These are phyloP conservation scores for Mus minutoides DNA, from an alignment of 2,797 vertebrate genomes.

Conservation along the genomic window DNA sequence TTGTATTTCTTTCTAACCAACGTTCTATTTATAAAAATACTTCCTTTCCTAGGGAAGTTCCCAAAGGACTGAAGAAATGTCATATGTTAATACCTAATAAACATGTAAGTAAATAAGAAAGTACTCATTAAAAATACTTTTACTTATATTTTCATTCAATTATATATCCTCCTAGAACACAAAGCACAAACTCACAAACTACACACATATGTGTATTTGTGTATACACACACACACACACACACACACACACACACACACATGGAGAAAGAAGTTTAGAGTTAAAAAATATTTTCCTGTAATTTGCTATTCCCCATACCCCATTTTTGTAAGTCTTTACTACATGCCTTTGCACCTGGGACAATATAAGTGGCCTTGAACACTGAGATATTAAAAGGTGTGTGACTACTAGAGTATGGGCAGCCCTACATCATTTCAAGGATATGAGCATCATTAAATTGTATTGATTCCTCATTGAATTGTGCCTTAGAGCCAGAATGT, in stretches of 20 bases:
- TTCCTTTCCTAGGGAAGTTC: not conserved
- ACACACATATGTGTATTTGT: too few relatives aligned
- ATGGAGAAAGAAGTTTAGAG: not conserved
- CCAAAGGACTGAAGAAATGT: not conserved
- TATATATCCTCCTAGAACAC: not conserved
- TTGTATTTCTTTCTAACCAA: not conserved
- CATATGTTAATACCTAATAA: not conserved
- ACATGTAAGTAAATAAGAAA: not conserved
- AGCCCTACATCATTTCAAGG: conserved; percentile 16
- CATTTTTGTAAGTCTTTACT: not conserved
- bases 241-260: too few relatives aligned
- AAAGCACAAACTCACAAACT: too few relatives aligned
- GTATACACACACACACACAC: too few relatives aligned
- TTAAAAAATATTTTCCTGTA: not conserved
- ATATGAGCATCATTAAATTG: conserved; percentile 59
- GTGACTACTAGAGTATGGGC: not conserved
- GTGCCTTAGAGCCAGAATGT: conserved; percentile 59
- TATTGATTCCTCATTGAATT: conserved; percentile 72
- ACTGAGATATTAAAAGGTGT: not conserved
- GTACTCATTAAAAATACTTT: not conserved
- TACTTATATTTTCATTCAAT: not conserved
- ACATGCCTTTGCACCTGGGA: not conserved
- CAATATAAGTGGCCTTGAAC: not conserved
- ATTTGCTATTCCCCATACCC: not conserved
- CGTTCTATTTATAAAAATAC: not conserved